Percentiles rank a stretch among this genome's conserved stretches.
Conservation (phyloP, 2,113 vertebrate species). For the Ictidomys tridecemlineatus region DNA sequence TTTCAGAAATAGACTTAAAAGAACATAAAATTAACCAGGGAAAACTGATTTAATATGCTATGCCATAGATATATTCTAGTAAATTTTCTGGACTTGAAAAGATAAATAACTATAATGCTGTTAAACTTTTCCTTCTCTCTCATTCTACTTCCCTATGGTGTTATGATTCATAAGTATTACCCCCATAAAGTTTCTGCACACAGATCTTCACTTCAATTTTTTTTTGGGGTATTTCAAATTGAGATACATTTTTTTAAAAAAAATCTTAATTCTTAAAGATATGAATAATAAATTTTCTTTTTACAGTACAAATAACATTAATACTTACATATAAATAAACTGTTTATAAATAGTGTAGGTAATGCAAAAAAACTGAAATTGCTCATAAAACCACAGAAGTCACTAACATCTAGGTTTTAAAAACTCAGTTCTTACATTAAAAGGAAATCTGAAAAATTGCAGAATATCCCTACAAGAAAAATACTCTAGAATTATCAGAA, state of each 20-base stretch:
- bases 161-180: no score
- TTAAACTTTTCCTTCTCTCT: not conserved
- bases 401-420: not conserved
- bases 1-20: conserved; percentile 4
- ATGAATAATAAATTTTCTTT: not conserved
- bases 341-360: not conserved
- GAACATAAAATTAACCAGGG: not conserved
- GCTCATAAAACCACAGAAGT: not conserved
- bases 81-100: not conserved
- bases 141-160: not conserved
- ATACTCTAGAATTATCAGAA: not conserved
- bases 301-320: not conserved
- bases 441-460: not conserved
- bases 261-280: not conserved
- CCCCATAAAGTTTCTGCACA: no score
- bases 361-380: not conserved
- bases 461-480: not conserved
- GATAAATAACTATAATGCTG: not conserved
- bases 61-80: not conserved
- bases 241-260: not conserved
- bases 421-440: not conserved
- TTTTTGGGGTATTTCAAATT: not conserved
- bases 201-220: not conserved
- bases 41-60: not conserved
- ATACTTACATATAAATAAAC: not conserved